Evolutionary conservation across 53 echinoderm and acorn worm species (phyloP).

Genomic region (Hippasteria phrygiana): DNA sequence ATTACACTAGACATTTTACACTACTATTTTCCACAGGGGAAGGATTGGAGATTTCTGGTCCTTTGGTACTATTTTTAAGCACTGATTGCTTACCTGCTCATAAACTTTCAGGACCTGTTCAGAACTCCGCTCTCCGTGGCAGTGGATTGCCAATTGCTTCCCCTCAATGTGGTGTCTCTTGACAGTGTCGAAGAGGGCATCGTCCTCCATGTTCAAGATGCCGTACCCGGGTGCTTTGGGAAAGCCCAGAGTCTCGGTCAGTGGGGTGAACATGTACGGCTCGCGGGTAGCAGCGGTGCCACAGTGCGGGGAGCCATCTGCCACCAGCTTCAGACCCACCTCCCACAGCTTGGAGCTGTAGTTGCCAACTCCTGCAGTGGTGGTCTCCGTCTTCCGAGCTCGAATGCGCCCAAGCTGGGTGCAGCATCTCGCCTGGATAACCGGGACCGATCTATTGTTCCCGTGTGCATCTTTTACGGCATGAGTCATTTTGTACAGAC

Average conservation of each 20-base stretch:
- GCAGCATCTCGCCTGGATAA: background rate
- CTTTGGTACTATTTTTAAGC: background rate
- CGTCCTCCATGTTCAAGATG: constrained; percentile 56
- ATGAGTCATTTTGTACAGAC: constrained; percentile 67
- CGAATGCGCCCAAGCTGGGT: background rate
- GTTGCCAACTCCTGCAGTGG: constrained; percentile 31
- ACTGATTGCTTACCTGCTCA: constrained; percentile 63
- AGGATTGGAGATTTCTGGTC: background rate
- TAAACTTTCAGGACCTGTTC: constrained; percentile 71
- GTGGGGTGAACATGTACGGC: constrained; percentile 61
- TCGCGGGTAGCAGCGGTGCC: constrained; percentile 59
- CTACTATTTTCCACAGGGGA: background rate
- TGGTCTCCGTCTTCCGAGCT: background rate
- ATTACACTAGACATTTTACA: background rate
- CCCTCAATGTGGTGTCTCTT: constrained; percentile 53
- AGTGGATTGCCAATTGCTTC: constrained; percentile 72
- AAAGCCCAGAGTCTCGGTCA: constrained; percentile 76
- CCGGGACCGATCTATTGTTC: background rate
- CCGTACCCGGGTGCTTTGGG: constrained; percentile 72
- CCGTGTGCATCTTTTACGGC: constrained; percentile 18
- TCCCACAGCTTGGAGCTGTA: constrained; percentile 60
- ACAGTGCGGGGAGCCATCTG: constrained; percentile 69
- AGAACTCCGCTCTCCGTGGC: constrained; percentile 72
- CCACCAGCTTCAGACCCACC: constrained; percentile 49
- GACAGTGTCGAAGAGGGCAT: constrained; percentile 65